These are phyloP conservation scores for Platerodrilus igneus DNA, from an alignment of 2,888 invertebrate species.

Conservation along the genomic window DNA sequence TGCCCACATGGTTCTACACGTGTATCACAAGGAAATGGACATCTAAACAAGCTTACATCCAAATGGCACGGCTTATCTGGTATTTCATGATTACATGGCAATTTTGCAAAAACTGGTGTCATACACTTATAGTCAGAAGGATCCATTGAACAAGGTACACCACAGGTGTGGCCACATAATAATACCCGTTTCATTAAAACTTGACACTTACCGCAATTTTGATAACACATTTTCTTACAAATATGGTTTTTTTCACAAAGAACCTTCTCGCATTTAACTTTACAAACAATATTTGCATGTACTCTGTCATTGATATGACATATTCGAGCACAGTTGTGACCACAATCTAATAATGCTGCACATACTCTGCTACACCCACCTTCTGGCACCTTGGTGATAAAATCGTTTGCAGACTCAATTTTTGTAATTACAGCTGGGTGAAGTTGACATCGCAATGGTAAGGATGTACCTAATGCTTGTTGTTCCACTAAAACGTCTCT, in stretches of 20 bases:
- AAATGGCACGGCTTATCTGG: slow-evolving; percentile 47
- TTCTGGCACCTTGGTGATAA: slow-evolving; percentile 51
- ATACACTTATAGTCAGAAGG: no score
- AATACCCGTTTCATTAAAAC: slow-evolving; percentile 42
- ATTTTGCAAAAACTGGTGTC: no score
- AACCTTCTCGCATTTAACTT: slow-evolving; percentile 50
- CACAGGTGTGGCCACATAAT: slow-evolving; percentile 20
- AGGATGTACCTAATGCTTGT: slow-evolving; percentile 51
- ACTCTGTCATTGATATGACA: slow-evolving; percentile 59
- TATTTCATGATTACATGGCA: slow-evolving; percentile 33
- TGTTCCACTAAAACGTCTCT: slow-evolving; percentile 49
- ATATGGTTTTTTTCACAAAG: slow-evolving; percentile 51
- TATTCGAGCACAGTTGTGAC: slow-evolving; percentile 56
- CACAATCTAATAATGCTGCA: slow-evolving; percentile 50
- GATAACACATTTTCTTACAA: slow-evolving; percentile 52
- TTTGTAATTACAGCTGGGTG: slow-evolving; percentile 48
- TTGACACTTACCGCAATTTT: slow-evolving; percentile 49
- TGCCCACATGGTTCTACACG: slow-evolving; percentile 61
- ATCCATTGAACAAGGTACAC: slow-evolving; percentile 40
- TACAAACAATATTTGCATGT: slow-evolving; percentile 52
- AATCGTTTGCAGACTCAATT: slow-evolving; percentile 46
- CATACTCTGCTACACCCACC: slow-evolving; percentile 45
- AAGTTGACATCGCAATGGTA: slow-evolving; percentile 53
- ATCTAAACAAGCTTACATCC: slow-evolving; percentile 41
- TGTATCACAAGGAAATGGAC: slow-evolving; percentile 50